Evolutionary conservation across 2,888 invertebrate species (phyloP), one percentile per base, ranked within the genome.

Genomic region (Scaptomyza parva): DNA sequence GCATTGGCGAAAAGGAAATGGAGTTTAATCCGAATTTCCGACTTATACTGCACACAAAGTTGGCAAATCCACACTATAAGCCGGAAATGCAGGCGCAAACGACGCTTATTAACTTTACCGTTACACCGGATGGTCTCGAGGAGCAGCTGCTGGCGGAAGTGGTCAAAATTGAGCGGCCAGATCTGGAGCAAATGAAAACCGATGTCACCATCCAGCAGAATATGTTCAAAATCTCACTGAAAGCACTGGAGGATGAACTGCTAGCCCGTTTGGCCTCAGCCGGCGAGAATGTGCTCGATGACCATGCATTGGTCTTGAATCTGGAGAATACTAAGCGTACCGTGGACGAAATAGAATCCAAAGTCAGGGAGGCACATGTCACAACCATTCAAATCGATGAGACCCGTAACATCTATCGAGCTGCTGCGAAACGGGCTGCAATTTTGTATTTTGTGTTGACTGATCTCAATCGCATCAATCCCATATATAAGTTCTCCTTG

Each of bases 51-150:
- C 98, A 98, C 90, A 98, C 98, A 0, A 99, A 98, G 92, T 92
- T 98, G 66, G 97, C 97, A 2, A 98, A 98, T 92, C 98, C 98
- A 0, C 98, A 98, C 92, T 98, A 98, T 90, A 97, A 98, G 90
- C 98, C 98, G 0, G 98, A 99, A 92, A 96, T 98, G 94, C 98
- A 98, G 92, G 98, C 98, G 0, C 98, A 98, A 92, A 96, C 97
- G 26, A 98, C 98, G 1, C 93, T 98, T 17, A 98, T 98, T 71
- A 98, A 98, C 92, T 98, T 99, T 86, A 98, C 98, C 0, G 98
- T 99, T 1, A 98, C 98, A 0, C 94, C 95, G 89, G 98, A 98
- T 90, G 98, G 97, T 30, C 93, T 98, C n/a, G 98, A 98, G 91
- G 98, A 99, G 88, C 98, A 98, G 91, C 92, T 99, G 12, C 92